Evolutionary conservation across 2,888 invertebrate species (phyloP), one percentile per base, ranked within the genome.

Genomic region (Mactromeris polynyma): DNA sequence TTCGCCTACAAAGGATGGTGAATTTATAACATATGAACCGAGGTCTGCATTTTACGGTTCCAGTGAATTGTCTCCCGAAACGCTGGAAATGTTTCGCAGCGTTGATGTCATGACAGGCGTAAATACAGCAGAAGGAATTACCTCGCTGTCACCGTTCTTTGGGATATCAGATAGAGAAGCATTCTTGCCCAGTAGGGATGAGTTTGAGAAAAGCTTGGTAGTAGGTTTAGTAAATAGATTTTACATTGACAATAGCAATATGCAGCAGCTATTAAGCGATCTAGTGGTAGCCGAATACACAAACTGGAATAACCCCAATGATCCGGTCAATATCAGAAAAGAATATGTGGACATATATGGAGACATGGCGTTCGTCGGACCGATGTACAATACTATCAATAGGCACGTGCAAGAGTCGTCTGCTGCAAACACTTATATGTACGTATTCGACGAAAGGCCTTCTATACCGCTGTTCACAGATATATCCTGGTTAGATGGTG

Each of bases 81-180:
- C 81, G 6, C 21, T 73, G n/a, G 84, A 80, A 3, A 82, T 85
- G 58, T 88, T 83, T 51, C 51, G 26, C 21, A 82, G 82, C n/a
- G 51, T 88, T 0, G 88, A 88, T 26, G n/a, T 88, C 0, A 51
- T 88, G 77, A 64, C 51, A 11, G 88, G 88, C 26, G 77, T 85
- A 14, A 88, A 73, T 26, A 64, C 79, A 7, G 85, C 46, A 0
- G 88, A 88, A 51, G 88, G 88, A 0, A 80, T 42, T 69, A 21
- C 80, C 6, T n/a, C 42, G 9, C 17, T 85, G 1, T n/a, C 36
- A 33, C 69, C 85, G 14, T 54, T 88, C 33, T 73, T 88, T 38
- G 85, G 85, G 2, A 64, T 87, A 31, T 17, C n/a, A 21, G 58
- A 89, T 36, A 40, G 36, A 11, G 79, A 81, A 7, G 17, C 78